Evolutionary conservation across 1,140 invertebrate species (phyloP).

Genomic region (Adoxophyes honmai): DNA sequence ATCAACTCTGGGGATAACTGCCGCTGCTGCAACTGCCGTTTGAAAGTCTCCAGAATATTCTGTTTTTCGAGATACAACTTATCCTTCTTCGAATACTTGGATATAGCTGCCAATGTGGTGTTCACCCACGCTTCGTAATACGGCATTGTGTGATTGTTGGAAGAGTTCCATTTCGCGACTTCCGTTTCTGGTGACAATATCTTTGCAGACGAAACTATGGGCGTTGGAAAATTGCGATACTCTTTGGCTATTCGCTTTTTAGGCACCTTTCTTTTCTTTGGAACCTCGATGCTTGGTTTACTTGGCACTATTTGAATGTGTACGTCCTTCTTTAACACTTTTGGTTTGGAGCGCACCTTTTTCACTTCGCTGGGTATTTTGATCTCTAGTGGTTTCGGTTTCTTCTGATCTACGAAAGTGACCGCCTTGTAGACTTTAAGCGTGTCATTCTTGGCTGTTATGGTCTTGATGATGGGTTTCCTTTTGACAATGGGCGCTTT

Average conservation of each 20-base stretch:
- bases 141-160: background rate
- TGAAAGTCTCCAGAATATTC: background rate
- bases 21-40: background rate
- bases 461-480: background rate
- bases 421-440: background rate
- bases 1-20: background rate
- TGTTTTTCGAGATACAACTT: background rate
- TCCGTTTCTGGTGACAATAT: background rate
- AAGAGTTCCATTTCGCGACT: background rate
- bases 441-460: background rate
- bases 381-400: background rate
- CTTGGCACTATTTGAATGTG: background rate
- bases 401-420: background rate
- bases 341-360: background rate
- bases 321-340: background rate
- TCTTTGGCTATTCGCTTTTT: no score
- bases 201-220: background rate
- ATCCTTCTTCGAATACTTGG: background rate
- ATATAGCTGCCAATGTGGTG: background rate
- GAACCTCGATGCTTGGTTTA: background rate
- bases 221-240: no score
- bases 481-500: background rate
- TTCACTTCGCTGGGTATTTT: background rate
- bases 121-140: background rate
- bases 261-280: no score